Evolutionary conservation across 1,140 invertebrate species (phyloP).

Genomic region (Geopemphigus sp.): DNA sequence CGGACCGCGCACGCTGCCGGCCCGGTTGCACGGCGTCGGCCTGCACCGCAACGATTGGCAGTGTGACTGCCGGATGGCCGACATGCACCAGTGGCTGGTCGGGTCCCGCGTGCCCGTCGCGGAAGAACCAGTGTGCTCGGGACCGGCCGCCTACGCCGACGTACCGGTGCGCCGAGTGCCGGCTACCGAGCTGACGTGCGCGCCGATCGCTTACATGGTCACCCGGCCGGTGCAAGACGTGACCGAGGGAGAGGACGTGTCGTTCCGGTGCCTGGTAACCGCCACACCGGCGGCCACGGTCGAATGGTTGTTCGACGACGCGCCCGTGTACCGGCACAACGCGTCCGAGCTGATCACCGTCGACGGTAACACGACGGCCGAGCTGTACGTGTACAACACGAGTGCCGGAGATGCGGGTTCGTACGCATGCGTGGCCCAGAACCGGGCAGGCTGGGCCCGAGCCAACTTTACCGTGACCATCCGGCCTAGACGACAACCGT

Average conservation of each 20-base stretch:
- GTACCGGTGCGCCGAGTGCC: conserved; percentile 68
- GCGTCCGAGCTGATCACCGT: conserved; percentile 67
- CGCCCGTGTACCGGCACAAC: conserved; percentile 68
- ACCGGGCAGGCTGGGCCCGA: conserved; percentile 71
- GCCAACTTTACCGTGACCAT: conserved; percentile 76
- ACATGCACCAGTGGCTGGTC: conserved; percentile 74
- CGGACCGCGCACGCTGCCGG: conserved; percentile 68
- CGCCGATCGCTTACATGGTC: conserved; percentile 69
- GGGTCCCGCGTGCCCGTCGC: conserved; percentile 70
- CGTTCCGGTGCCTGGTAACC: conserved; percentile 72
- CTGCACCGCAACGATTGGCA: conserved; percentile 85
- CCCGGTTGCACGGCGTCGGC: conserved; percentile 71
- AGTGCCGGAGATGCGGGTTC: conserved; percentile 75
- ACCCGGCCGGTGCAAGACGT: conserved; percentile 71
- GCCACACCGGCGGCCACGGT: conserved; percentile 75
- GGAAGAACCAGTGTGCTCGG: conserved; percentile 71
- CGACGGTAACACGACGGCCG: conserved; percentile 65
- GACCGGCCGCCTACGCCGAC: conserved; percentile 66
- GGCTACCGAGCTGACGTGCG: conserved; percentile 74
- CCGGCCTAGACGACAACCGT: conserved; percentile 68
- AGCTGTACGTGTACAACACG: conserved; percentile 72
- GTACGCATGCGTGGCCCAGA: conserved; percentile 77
- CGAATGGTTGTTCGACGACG: conserved; percentile 77
- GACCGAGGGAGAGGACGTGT: conserved; percentile 74
- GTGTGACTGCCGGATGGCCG: conserved; percentile 78